phyloP scores from a whole-genome alignment of 2,113 vertebrate genomes.

The Charina bottae region DNA sequence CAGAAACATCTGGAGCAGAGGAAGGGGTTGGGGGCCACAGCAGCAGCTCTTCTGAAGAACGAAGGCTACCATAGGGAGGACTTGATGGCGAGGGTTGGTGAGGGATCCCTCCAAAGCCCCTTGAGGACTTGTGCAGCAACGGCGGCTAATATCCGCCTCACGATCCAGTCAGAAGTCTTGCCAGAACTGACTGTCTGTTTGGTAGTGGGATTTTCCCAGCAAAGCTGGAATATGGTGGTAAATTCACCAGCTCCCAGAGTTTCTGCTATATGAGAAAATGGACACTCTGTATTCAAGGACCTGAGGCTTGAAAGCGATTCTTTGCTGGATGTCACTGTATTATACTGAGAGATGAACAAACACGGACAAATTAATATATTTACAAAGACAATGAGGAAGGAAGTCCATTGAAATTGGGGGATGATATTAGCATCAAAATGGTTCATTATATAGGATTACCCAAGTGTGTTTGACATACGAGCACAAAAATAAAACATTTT shows the following conservation, averaged over 20 bases:
- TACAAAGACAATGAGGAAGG: conserved; percentile 6
- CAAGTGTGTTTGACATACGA: conserved; percentile 55
- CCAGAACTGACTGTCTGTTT: not conserved
- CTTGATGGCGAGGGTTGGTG: not conserved
- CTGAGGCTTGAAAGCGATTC: not conserved
- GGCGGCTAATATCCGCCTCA: too few species aligned
- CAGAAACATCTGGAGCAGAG: not conserved
- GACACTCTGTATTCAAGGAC: not conserved
- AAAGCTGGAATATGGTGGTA: not conserved
- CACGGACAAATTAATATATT: not conserved
- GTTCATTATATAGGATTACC: conserved; percentile 47
- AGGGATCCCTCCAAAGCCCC: not conserved
- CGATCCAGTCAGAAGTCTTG: not conserved
- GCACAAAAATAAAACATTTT: conserved; percentile 79
- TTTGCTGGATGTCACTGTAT: not conserved
- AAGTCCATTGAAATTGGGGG: not conserved
- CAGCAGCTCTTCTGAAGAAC: not conserved
- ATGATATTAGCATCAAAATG: not conserved
- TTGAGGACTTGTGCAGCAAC: not conserved
- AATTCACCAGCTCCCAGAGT: not conserved
- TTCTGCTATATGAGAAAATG: not conserved
- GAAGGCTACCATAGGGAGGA: too few species aligned
- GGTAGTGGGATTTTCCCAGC: not conserved
- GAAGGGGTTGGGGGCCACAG: not conserved
- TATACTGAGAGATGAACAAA: not conserved